Conservation (phyloP, 2,113 vertebrate genomes). For the Phoxinus phoxinus region DNA sequence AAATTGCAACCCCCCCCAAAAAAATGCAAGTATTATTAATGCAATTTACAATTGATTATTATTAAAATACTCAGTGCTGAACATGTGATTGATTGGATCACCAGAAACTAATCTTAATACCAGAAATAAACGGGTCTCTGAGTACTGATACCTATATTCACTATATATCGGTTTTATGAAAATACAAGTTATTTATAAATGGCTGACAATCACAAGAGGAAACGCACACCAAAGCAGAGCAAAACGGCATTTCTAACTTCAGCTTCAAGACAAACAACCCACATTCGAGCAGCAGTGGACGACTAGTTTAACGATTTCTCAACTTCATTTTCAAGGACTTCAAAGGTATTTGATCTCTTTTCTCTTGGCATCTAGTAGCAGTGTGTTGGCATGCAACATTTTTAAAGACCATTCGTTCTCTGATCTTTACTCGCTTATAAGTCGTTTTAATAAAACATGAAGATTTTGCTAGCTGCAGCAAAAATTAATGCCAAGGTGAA, state of each 20-base stretch:
- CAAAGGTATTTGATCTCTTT: constrained; percentile 72
- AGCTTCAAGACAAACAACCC: constrained; percentile 58
- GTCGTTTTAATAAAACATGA: constrained; percentile 73
- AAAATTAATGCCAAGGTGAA: constrained; percentile 67
- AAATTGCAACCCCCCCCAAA: neutral
- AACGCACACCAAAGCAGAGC: constrained; percentile 2
- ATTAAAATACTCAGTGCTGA: neutral
- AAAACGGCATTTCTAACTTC: constrained; percentile 35
- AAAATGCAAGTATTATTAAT: neutral
- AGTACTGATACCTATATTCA: neutral
- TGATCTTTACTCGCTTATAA: constrained; percentile 69
- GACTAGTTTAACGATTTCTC: constrained; percentile 68
- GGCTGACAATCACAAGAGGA: neutral
- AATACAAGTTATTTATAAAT: neutral
- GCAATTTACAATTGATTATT: neutral
- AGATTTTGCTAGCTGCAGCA: constrained; percentile 62
- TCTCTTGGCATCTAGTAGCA: constrained; percentile 68
- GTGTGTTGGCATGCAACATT: constrained; percentile 69
- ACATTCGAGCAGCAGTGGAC: constrained; percentile 62
- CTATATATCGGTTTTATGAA: neutral
- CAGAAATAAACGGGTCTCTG: neutral
- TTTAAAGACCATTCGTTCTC: constrained; percentile 63
- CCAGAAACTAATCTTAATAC: neutral
- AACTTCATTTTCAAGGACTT: constrained; percentile 63
- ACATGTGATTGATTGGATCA: neutral